Evolutionary conservation across 2,797 vertebrate species (phyloP), one percentile per base, ranked within the genome.

Genomic region (Eupleurogrammus muticus): DNA sequence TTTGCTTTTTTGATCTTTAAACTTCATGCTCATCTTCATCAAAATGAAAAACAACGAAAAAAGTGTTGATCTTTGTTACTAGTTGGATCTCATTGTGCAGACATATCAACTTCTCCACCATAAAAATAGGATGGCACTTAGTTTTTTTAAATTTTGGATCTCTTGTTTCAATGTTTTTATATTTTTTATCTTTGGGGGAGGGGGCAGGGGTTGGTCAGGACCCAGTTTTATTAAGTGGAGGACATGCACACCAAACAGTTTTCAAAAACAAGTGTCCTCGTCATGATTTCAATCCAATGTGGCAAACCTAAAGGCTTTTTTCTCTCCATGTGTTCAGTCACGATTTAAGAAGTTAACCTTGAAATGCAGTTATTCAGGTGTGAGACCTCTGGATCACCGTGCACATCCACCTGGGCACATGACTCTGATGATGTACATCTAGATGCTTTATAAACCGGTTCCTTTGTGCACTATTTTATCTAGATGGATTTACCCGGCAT

Each of bases 41-140:
- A 79, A 83, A 86, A 87, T 86, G 89, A 92, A 91, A 92, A 80
- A 89, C 64, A 83, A 92, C 89, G 93, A 94, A 88, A 91, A 90
- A 90, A 88, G 77, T 90, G 85, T 93, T 92, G 89, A 90, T 93
- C 87, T 92, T 92, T 90, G 89, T 93, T 92, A 87, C 93, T 95
- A 95, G 95, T 95, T 91, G 94, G 94, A 93, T 95, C 89, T 95
- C 93, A 93, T 92, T 95, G 94, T 96, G 95, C 94, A 96, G 93
- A 96, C 94, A 95, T 95, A 95, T 89, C 93, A 92, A 94, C 92
- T 92, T 93, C 90, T 85, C 87, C 89, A 89, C 66, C 75, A 73
- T 81, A 78, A 68, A n/a, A 70, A 85, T 74, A 86, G 77, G 79
- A 91, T 64, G 85, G 89, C 86, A 89, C 87, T 86, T 88, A 81